Evolutionary conservation across 2,888 invertebrate genomes (phyloP).

Genomic region (Sipha maydis): DNA sequence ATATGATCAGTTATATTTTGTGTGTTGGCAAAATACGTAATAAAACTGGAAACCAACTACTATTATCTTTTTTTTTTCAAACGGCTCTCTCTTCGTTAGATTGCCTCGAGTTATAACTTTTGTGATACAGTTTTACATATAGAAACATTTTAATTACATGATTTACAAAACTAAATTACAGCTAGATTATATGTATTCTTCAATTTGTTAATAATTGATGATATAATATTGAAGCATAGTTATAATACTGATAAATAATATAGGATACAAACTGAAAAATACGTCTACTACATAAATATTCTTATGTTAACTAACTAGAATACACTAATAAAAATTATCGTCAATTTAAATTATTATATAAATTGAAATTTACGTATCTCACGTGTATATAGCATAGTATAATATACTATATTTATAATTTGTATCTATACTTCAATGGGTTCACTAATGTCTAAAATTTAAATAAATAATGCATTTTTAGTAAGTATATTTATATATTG

Average conservation of each 20-base stretch:
- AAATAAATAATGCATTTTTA: background rate
- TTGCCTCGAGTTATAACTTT: background rate
- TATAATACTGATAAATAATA: too few species aligned
- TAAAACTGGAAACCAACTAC: conserved; percentile 34
- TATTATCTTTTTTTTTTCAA: conserved; percentile 1
- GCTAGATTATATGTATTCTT: background rate
- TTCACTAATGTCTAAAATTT: background rate
- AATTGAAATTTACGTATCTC: too few species aligned
- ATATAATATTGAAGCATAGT: too few species aligned
- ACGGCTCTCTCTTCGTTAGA: conserved; percentile 27
- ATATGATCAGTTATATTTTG: conserved; percentile 2
- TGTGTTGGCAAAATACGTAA: background rate
- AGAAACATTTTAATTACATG: background rate
- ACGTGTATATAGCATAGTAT: too few species aligned
- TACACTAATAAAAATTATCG: too few species aligned
- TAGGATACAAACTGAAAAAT: too few species aligned
- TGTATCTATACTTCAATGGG: background rate
- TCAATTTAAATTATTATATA: too few species aligned
- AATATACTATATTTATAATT: too few species aligned
- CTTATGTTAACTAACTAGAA: too few species aligned
- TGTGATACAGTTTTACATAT: background rate
- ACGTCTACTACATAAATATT: too few species aligned
- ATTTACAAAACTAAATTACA: background rate
- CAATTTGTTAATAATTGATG: too few species aligned
- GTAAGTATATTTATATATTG: background rate